phyloP scores from a whole-genome alignment of 30 jellyfish, hydroid and myxozoan species.

The Aurelia aurita region DNA sequence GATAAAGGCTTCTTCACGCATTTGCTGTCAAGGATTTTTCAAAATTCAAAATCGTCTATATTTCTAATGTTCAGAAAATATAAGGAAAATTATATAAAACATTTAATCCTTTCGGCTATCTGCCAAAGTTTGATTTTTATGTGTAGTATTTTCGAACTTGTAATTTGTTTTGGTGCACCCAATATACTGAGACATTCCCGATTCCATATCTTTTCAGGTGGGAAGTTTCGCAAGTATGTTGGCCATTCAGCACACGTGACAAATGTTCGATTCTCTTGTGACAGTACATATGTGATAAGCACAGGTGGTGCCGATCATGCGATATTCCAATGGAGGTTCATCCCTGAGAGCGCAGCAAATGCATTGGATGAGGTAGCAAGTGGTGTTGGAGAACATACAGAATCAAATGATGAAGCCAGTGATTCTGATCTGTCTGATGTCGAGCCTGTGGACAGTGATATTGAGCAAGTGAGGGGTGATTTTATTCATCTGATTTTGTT shows the following conservation, averaged over 20 bases:
- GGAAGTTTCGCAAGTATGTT: conserved; percentile 81
- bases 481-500: too few species aligned
- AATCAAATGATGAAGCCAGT: conserved; percentile 90
- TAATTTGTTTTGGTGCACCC: too few species aligned
- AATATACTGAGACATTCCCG: too few species aligned
- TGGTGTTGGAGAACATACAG: conserved; percentile 75
- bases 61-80: too few species aligned
- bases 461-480: conserved; percentile 75
- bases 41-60: too few species aligned
- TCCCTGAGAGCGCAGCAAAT: conserved; percentile 88
- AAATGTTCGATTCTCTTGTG: conserved; percentile 88
- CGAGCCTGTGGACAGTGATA: conserved; percentile 93
- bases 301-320: conserved; percentile 99
- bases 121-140: too few species aligned
- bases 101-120: too few species aligned
- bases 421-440: conserved; percentile 97
- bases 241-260: conserved; percentile 99
- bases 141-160: too few species aligned
- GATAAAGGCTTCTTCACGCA: too few species aligned
- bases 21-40: too few species aligned
- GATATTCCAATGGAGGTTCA: conserved; percentile 90
- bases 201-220: conserved; percentile 49
- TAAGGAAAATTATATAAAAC: too few species aligned
- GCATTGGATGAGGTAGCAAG: conserved; percentile 73
- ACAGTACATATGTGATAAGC: conserved; percentile 76